phyloP scores from a whole-genome alignment of 2,888 invertebrate genomes.

The Stenolophus ochropezus region DNA sequence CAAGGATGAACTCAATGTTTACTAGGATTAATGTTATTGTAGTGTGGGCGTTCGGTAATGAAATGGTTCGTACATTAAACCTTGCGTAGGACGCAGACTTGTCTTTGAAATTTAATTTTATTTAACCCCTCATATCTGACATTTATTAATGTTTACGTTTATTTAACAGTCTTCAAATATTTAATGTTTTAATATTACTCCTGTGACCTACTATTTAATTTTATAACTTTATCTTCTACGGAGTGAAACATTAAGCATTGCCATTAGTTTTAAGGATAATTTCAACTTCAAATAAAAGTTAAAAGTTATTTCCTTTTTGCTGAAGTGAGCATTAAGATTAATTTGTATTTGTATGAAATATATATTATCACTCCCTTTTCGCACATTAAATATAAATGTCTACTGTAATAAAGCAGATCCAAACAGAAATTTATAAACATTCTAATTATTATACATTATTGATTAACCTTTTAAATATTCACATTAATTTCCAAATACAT shows the following conservation, averaged over 20 bases:
- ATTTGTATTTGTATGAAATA: neutral
- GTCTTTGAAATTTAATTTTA: neutral
- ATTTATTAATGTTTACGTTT: neutral
- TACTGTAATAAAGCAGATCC: neutral
- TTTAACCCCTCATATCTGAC: neutral
- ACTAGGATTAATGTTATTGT: no score
- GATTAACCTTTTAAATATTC: no score
- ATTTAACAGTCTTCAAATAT: neutral
- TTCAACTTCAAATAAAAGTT: neutral
- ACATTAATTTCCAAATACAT: no score
- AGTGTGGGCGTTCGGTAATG: neutral
- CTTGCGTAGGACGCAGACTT: neutral
- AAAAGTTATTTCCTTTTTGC: neutral
- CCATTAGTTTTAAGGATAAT: neutral
- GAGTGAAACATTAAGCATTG: neutral
- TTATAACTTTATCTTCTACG: neutral
- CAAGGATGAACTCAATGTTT: no score
- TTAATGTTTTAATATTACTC: neutral
- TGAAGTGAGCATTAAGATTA: neutral
- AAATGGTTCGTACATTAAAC: neutral
- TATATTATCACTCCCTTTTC: neutral
- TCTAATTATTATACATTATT: no score
- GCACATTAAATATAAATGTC: neutral
- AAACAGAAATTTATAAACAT: no score
- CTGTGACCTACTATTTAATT: neutral